Evolutionary conservation across 1,140 invertebrate species (phyloP).

Genomic region (Nephila pilipes): DNA sequence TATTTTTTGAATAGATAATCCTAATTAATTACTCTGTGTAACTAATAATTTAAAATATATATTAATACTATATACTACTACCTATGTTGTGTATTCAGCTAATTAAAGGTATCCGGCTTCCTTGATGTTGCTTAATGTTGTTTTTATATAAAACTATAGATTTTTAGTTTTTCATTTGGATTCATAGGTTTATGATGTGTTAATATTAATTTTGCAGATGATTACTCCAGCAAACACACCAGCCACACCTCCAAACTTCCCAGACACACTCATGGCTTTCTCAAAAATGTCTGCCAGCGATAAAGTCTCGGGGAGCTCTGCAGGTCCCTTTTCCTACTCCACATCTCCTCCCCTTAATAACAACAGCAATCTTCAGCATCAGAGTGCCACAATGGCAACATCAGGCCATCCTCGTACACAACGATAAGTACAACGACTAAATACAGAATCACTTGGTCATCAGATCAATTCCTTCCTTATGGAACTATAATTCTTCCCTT

Average conservation of each 20-base stretch:
- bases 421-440: constrained; percentile 42
- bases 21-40: too few species aligned
- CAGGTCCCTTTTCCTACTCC: constrained; percentile 43
- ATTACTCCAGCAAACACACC: constrained; percentile 93
- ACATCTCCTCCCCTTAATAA: constrained; percentile 72
- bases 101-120: too few species aligned
- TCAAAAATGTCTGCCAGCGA: constrained; percentile 88
- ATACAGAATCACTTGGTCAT: constrained; percentile 32
- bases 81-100: too few species aligned
- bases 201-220: constrained; percentile 81
- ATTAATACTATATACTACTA: too few species aligned
- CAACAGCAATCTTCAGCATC: constrained; percentile 68
- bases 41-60: too few species aligned
- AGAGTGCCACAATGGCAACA: constrained; percentile 55
- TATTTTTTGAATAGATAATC: too few species aligned
- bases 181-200: too few species aligned
- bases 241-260: constrained; percentile 94
- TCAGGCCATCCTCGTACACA: constrained; percentile 56
- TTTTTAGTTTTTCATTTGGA: too few species aligned
- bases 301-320: constrained; percentile 59
- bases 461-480: constrained; percentile 43
- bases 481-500: constrained; percentile 43
- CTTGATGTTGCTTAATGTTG: too few species aligned
- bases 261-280: constrained; percentile 91
- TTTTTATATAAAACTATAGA: too few species aligned